phyloP scores from a whole-genome alignment of 2,888 invertebrate species.

The Mythimna loreyi region DNA sequence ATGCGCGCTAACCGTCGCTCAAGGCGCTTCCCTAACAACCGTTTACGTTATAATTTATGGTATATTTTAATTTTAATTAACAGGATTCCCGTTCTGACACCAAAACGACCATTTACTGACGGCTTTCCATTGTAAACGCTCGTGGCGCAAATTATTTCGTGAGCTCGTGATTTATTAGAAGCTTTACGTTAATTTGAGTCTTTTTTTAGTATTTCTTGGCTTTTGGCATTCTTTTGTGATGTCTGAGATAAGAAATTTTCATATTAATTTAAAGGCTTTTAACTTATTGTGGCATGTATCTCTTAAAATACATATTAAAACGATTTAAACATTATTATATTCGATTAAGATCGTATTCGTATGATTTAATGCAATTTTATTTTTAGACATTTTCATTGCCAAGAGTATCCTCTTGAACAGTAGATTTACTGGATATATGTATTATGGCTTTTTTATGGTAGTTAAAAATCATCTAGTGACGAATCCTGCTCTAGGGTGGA shows the following conservation, averaged over 20 bases:
- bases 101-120: slow-evolving; percentile 54
- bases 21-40: slow-evolving; percentile 50
- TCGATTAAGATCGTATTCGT: too few species aligned
- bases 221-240: slow-evolving; percentile 21
- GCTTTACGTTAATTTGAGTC: slow-evolving; percentile 34
- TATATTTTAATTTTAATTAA: slow-evolving; percentile 80
- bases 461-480: too few species aligned
- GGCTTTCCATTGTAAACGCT: slow-evolving; percentile 31
- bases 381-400: too few species aligned
- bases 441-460: too few species aligned
- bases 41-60: slow-evolving; percentile 76
- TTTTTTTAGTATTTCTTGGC: slow-evolving; percentile 28
- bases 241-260: slow-evolving; percentile 1
- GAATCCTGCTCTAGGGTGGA: too few species aligned
- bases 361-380: too few species aligned
- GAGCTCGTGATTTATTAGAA: slow-evolving; percentile 51
- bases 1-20: slow-evolving; percentile 48
- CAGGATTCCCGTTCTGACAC: slow-evolving; percentile 64
- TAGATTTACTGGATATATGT: too few species aligned
- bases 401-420: too few species aligned
- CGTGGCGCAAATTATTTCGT: slow-evolving; percentile 44
- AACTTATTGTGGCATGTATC: too few species aligned
- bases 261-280: neutral
- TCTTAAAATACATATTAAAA: too few species aligned
- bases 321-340: too few species aligned